These are phyloP conservation scores for Matsumyia berberina DNA, from an alignment of 2,888 invertebrate genomes.

Conservation along the genomic window DNA sequence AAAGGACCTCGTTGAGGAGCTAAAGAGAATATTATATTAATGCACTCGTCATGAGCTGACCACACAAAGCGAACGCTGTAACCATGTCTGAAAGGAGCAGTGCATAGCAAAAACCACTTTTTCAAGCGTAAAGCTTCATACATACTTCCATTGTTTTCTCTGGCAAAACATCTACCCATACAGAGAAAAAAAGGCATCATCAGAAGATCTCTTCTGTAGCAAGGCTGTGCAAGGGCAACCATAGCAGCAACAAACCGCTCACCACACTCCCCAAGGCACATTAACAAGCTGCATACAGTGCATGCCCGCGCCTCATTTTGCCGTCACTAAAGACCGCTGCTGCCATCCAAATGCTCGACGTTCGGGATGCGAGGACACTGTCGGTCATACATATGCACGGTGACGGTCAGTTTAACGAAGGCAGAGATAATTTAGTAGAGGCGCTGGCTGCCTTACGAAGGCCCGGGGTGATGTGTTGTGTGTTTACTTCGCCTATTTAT, in stretches of 20 bases:
- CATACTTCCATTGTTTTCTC: slow-evolving; percentile 66
- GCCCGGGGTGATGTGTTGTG: slow-evolving; percentile 44
- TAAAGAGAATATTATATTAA: slow-evolving; percentile 68
- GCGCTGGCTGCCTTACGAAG: slow-evolving; percentile 32
- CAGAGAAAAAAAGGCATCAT: slow-evolving; percentile 44
- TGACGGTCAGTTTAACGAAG: slow-evolving; percentile 43
- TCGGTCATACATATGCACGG: slow-evolving; percentile 32
- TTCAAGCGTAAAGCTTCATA: slow-evolving; percentile 55
- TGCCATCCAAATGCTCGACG: slow-evolving; percentile 29
- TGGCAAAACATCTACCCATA: slow-evolving; percentile 26
- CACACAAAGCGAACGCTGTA: slow-evolving; percentile 59
- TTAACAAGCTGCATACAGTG: slow-evolving; percentile 62
- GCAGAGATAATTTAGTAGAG: slow-evolving; percentile 50
- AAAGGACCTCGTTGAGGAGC: slow-evolving; percentile 26
- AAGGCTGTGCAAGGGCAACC: slow-evolving; percentile 62
- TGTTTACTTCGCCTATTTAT: slow-evolving; percentile 42
- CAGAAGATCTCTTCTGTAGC: slow-evolving; percentile 47
- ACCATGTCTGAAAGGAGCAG: slow-evolving; percentile 41
- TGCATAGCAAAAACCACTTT: slow-evolving; percentile 53
- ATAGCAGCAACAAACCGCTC: slow-evolving; percentile 66
- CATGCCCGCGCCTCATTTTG: slow-evolving; percentile 50
- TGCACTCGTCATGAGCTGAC: slow-evolving; percentile 68
- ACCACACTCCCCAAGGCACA: slow-evolving; percentile 74
- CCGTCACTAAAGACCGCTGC: slow-evolving; percentile 30
- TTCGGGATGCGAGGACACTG: slow-evolving; percentile 34